Percentiles rank a stretch among this genome's conserved stretches.
Evolutionary conservation across 2,888 invertebrate genomes (phyloP).

Genomic region (Camponotus fellah): DNA sequence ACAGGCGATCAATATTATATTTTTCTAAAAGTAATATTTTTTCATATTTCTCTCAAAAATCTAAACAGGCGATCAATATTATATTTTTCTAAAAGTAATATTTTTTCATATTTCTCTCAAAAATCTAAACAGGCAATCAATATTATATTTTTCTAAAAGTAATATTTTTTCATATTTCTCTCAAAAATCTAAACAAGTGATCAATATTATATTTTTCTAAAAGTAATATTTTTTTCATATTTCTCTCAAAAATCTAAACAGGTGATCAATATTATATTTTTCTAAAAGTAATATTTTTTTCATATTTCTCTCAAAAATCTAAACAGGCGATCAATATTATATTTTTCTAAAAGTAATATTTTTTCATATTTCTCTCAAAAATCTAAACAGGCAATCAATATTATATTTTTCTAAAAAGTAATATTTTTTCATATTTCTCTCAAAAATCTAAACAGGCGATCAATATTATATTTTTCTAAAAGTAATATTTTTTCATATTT

Average conservation of each 20-base stretch:
- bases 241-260: neutral
- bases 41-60: neutral
- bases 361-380: neutral
- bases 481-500: neutral
- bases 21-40: neutral
- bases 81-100: neutral
- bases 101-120: neutral
- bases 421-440: neutral
- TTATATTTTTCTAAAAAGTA: neutral
- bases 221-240: neutral
- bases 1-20: neutral
- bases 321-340: neutral
- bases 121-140: neutral
- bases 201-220: neutral
- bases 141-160: neutral
- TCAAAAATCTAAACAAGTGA: neutral
- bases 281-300: neutral
- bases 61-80: neutral
- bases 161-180: neutral
- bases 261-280: neutral
- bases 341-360: neutral
- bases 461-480: neutral
- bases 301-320: neutral
- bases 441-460: neutral
- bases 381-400: neutral